Base-by-base conservation (phyloP, 2,888 invertebrate species). In the Diarsia dahlii region DNA sequence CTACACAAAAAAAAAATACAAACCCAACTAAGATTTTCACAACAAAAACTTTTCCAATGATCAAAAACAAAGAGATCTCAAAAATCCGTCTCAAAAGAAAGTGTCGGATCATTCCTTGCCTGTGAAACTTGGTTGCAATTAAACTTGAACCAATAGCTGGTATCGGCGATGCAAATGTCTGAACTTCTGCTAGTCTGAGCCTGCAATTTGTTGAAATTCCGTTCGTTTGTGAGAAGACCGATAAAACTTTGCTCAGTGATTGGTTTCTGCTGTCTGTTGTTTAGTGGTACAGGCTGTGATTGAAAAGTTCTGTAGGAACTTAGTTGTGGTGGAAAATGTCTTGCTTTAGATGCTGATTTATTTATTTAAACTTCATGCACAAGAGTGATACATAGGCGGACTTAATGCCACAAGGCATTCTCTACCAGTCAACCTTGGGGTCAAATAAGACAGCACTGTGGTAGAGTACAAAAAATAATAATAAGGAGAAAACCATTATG, bases 81-180 rank as follows among this genome's bases (percentile, higher is more conserved):
- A 71, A 65, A 75, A 82, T 68, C 50, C 46, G 3, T 12, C 54
- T 78, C 34, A 34, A 72, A 76, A 83, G 76, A 74, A 73, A 84
- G 76, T 76, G 62, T 72, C 39, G 28, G 50, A 67, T 82, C 62
- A 78, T 63, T 68, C 75, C 46, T 52, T 74, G 69, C 52, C 72
- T 75, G 71, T 56, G 60, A 67, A 83, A 82, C 82, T 85, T 63
- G 68, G 67, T 80, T 78, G 80, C 82, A 78, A 82, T 86, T 78
- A 85, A 87, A 78, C 76, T 80, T 67, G 63, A 63, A 74, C 78
- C 80, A 76, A 80, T 77, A 85, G 87, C 82, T 82, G 28, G 68
- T 80, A 87, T 85, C 80, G 72, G 45, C 62, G 78, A 91, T 89
- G 90, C 89, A 89, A 87, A 88, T 87, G 84, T 79, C 71, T 82